These are phyloP conservation scores for Okamejei kenojei DNA, from an alignment of 2,797 vertebrate genomes.

Conservation along the genomic window DNA sequence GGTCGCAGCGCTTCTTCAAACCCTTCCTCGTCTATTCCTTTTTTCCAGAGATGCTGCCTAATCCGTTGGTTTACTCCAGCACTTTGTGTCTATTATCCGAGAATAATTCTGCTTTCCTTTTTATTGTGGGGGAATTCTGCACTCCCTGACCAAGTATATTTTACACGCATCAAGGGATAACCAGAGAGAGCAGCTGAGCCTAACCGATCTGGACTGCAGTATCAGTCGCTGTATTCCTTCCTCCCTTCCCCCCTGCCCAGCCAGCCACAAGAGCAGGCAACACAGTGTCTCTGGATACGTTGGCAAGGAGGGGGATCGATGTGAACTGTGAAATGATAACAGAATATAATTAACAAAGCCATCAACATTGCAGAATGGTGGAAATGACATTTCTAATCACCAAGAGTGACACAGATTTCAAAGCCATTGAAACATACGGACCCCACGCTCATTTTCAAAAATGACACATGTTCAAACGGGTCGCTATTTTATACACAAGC, in stretches of 20 bases:
- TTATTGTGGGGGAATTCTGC: neutral
- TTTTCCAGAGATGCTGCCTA: no score
- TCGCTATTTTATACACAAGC: neutral
- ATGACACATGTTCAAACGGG: neutral
- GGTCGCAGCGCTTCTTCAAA: no score
- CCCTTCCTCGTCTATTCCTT: no score
- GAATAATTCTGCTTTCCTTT: neutral
- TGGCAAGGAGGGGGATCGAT: neutral
- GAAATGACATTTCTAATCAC: neutral
- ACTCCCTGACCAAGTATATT: neutral
- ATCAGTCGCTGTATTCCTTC: neutral
- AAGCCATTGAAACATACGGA: constrained; percentile 6
- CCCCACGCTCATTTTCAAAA: neutral
- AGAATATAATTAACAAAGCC: constrained; percentile 19
- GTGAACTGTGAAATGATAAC: neutral
- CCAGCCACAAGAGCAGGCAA: neutral
- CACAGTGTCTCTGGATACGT: neutral
- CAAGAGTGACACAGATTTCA: neutral
- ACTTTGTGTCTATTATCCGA: neutral
- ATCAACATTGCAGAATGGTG: neutral
- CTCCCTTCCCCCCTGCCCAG: neutral
- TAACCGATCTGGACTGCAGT: neutral
- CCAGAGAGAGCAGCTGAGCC: neutral
- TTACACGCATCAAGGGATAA: neutral
- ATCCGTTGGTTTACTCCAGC: no score